phyloP scores from a whole-genome alignment of 1,140 invertebrate species.

The Luehdorfia chinensis region DNA sequence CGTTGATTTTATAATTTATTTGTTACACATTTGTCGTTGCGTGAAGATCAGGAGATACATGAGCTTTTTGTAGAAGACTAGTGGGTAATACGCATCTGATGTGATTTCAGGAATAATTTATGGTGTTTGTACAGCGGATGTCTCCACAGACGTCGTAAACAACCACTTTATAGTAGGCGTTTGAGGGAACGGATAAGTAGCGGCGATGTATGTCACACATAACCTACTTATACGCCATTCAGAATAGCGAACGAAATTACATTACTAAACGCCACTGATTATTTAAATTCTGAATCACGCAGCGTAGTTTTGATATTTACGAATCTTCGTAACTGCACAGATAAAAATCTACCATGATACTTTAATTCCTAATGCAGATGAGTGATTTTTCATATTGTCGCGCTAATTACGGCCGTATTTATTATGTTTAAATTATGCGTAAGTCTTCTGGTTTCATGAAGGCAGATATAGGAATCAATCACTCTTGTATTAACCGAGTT shows the following conservation, averaged over 20 bases:
- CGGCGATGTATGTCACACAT: constrained; percentile 39
- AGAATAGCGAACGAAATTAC: neutral
- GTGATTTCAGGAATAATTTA: constrained; percentile 75
- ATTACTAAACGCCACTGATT: neutral
- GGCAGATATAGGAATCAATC: constrained; percentile 53
- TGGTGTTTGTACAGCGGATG: constrained; percentile 64
- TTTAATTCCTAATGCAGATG: no score
- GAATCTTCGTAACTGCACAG: neutral
- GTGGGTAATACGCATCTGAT: constrained; percentile 67
- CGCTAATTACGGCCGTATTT: constrained; percentile 8
- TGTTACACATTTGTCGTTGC: constrained; percentile 76
- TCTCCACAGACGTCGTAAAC: constrained; percentile 53
- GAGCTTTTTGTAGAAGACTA: constrained; percentile 66
- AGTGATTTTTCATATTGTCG: constrained; percentile 3
- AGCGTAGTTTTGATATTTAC: neutral
- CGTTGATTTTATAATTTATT: constrained; percentile 77
- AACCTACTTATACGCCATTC: constrained; percentile 9
- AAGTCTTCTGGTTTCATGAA: constrained; percentile 1
- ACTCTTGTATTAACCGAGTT: constrained; percentile 60
- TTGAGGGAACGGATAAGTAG: constrained; percentile 44
- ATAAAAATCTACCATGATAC: neutral
- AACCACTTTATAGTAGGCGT: constrained; percentile 47
- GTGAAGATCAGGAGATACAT: constrained; percentile 74
- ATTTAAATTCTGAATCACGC: neutral
- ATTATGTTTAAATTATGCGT: constrained; percentile 8